These are phyloP conservation scores for Bombus superbus DNA, from an alignment of 1,140 invertebrate species.

Conservation along the genomic window DNA sequence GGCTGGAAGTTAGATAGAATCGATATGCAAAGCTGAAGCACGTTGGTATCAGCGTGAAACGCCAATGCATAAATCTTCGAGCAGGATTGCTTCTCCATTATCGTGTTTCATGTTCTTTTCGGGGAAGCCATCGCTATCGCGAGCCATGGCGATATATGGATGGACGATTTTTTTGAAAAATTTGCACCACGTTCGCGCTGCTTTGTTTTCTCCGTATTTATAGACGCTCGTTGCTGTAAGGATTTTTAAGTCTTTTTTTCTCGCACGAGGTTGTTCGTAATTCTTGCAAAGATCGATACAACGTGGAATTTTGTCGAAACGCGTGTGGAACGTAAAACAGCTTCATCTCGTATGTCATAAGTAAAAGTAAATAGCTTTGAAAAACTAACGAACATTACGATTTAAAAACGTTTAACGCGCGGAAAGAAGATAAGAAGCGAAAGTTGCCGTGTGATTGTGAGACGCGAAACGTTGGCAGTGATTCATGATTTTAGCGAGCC, in stretches of 20 bases:
- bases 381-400: neutral
- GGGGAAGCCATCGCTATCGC: neutral
- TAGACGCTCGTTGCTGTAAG: neutral
- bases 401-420: neutral
- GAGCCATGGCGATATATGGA: neutral
- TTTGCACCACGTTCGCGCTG: neutral
- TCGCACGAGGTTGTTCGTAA: neutral
- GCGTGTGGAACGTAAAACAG: neutral
- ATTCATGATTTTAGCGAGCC: neutral
- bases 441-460: neutral
- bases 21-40: slow-evolving; percentile 18
- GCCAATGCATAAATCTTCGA: neutral
- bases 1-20: neutral
- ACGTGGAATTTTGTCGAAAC: neutral
- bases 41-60: neutral
- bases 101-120: neutral
- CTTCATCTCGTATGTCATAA: neutral
- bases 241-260: neutral
- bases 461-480: neutral
- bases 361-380: neutral
- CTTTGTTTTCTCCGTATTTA: neutral
- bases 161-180: neutral
- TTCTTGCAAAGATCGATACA: neutral
- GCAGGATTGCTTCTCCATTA: slow-evolving; percentile 19
- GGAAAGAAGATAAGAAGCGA: neutral